A percentile compares a stretch with the other conserved stretches of the same genome.
Evolutionary conservation across 2,888 invertebrate species (phyloP).

Genomic region (Orchesella flavescens): DNA sequence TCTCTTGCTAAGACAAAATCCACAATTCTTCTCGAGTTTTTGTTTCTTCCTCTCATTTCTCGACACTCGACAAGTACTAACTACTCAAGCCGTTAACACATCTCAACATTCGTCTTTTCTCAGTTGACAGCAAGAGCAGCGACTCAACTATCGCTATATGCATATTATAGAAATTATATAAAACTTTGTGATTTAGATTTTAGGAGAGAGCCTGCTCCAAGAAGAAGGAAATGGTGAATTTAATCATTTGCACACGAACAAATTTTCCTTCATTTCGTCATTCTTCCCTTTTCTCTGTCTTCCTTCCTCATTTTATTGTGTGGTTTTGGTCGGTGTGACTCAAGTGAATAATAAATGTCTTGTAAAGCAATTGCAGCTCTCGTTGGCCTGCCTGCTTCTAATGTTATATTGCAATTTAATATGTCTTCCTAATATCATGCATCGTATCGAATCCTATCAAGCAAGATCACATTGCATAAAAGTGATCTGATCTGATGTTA

Average conservation of each 20-base stretch:
- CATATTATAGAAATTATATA: neutral
- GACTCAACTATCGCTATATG: neutral
- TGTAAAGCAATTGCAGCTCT: neutral
- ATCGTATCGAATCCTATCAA: too few species aligned
- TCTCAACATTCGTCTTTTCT: conserved; percentile 34
- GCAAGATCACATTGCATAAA: too few species aligned
- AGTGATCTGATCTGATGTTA: too few species aligned
- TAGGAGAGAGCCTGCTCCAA: too few species aligned
- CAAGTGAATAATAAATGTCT: conserved; percentile 9
- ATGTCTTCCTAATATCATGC: too few species aligned
- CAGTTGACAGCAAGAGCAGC: conserved; percentile 7
- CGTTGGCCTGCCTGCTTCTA: too few species aligned
- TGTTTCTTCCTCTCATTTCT: conserved; percentile 18
- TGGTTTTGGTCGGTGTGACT: conserved; percentile 10
- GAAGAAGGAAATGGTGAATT: neutral
- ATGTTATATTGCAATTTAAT: too few species aligned
- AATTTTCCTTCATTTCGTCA: neutral
- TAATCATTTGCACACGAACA: conserved; percentile 25
- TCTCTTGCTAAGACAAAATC: conserved; percentile 23
- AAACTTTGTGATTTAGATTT: neutral
- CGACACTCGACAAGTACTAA: conserved; percentile 35
- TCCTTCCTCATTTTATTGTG: conserved; percentile 23
- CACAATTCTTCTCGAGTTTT: conserved; percentile 21
- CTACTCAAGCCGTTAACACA: conserved; percentile 37
- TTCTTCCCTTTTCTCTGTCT: neutral